Evolutionary conservation across 1,140 invertebrate genomes (phyloP).

Genomic region (Conus ventricosus): DNA sequence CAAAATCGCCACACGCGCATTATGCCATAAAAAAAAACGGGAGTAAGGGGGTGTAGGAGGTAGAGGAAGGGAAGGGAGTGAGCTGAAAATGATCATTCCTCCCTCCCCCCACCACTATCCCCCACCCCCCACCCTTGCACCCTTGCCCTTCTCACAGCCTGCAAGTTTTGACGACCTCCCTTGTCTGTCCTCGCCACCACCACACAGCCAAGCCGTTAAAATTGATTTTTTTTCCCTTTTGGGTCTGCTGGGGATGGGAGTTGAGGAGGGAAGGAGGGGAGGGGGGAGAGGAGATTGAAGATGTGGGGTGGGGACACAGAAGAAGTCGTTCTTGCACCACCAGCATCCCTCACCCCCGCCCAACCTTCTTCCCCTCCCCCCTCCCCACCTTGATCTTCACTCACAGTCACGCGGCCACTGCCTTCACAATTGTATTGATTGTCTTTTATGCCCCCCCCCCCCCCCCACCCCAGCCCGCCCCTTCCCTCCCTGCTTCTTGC

Average conservation of each 20-base stretch:
- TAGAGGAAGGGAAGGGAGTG: too few species aligned
- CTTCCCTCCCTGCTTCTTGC: not conserved
- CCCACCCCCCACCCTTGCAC: not conserved
- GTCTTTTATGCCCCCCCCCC: not conserved
- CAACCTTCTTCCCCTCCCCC: not conserved
- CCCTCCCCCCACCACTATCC: not conserved
- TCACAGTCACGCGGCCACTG: not conserved
- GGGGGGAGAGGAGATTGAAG: not conserved
- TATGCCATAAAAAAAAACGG: too few species aligned
- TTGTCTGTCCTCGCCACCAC: not conserved
- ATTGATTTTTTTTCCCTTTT: not conserved
- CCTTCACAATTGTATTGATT: not conserved
- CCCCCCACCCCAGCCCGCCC: not conserved
- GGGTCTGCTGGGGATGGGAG: not conserved
- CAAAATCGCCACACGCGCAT: too few species aligned
- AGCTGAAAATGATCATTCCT: too few species aligned
- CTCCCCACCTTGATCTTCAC: not conserved
- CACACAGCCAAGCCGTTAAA: not conserved
- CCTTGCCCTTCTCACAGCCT: not conserved
- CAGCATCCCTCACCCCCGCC: not conserved
- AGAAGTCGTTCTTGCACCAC: not conserved
- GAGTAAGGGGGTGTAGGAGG: too few species aligned
- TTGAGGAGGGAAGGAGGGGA: not conserved
- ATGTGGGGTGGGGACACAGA: not conserved
- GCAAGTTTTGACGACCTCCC: not conserved